These are phyloP conservation scores for Myioborus melanocephalus DNA, from an alignment of 2,797 vertebrate genomes.

Conservation along the genomic window DNA sequence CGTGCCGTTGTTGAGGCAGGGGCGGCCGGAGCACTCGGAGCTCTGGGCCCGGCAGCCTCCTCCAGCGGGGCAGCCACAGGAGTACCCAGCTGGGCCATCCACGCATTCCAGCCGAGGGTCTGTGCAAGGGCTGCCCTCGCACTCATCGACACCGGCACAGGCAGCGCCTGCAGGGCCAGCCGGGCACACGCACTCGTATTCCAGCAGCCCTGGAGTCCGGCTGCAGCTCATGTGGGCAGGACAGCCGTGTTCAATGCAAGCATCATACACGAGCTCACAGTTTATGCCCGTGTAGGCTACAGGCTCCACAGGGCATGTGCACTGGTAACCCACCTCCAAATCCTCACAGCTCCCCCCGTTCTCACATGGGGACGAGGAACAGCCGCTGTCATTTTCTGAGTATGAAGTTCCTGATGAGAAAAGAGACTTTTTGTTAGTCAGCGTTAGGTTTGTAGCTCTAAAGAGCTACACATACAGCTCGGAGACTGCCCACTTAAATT, in stretches of 20 bases:
- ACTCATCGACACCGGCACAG: slow-evolving; percentile 74
- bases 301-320: slow-evolving; percentile 74
- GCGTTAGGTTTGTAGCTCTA: neutral
- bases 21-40: slow-evolving; percentile 72
- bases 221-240: slow-evolving; percentile 65
- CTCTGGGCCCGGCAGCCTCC: slow-evolving; percentile 72
- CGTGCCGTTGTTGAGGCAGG: slow-evolving; percentile 81
- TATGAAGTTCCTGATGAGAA: slow-evolving; percentile 77
- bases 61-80: slow-evolving; percentile 76
- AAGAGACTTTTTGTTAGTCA: neutral
- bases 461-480: neutral
- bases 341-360: slow-evolving; percentile 82
- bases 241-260: slow-evolving; percentile 74
- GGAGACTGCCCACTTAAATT: neutral
- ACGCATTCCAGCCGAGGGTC: slow-evolving; percentile 72
- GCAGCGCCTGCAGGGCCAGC: slow-evolving; percentile 65
- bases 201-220: slow-evolving; percentile 56
- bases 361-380: slow-evolving; percentile 81
- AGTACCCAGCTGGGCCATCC: slow-evolving; percentile 61
- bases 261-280: slow-evolving; percentile 80
- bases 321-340: slow-evolving; percentile 73
- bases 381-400: slow-evolving; percentile 73
- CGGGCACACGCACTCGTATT: slow-evolving; percentile 77
- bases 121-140: slow-evolving; percentile 78
- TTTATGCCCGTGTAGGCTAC: slow-evolving; percentile 74